A percentile compares a stretch with the other conserved stretches of the same genome.
Evolutionary conservation across 1,140 invertebrate genomes (phyloP).

Genomic region (Yoshiicerus persimilis): DNA sequence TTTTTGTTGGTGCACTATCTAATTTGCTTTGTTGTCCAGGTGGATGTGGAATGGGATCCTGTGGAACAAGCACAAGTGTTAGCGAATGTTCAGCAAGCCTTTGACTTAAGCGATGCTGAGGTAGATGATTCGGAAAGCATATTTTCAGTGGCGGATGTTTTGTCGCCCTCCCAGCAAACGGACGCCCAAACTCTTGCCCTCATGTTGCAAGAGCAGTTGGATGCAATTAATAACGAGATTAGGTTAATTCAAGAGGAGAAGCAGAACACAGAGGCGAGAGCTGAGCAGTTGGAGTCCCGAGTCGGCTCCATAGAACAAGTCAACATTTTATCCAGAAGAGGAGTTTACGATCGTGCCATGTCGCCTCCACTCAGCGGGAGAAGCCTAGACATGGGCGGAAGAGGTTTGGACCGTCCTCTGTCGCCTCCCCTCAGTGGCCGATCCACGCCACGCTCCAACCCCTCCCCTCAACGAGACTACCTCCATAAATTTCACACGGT

Average conservation of each 20-base stretch:
- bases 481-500: conserved; percentile 82
- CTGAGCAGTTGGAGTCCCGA: conserved; percentile 94
- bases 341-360: conserved; percentile 52
- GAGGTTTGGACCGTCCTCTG: conserved; percentile 56
- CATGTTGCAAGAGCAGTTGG: conserved; percentile 98
- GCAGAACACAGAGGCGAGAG: conserved; percentile 92
- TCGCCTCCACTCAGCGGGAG: conserved; percentile 48
- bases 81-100: conserved; percentile 86
- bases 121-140: conserved; percentile 74
- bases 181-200: conserved; percentile 96
- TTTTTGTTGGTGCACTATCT: too few species aligned
- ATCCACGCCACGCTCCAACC: conserved; percentile 75
- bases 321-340: conserved; percentile 76
- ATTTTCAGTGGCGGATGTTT: conserved; percentile 69
- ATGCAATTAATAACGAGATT: conserved; percentile 99
- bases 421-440: conserved; percentile 67
- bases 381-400: conserved; percentile 48
- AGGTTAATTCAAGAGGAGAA: conserved; percentile 98
- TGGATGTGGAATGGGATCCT: conserved; percentile 88
- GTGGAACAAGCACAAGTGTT: conserved; percentile 90
- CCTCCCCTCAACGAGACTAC: conserved; percentile 75
- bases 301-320: conserved; percentile 93
- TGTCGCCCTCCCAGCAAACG: conserved; percentile 74
- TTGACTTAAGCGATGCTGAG: conserved; percentile 81
- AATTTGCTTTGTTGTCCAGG: conserved; percentile 1